Percentiles rank a stretch among this genome's conserved stretches.
These are phyloP conservation scores for Zelostemma sp. DNA, from an alignment of 1,140 invertebrate species.

Conservation along the genomic window DNA sequence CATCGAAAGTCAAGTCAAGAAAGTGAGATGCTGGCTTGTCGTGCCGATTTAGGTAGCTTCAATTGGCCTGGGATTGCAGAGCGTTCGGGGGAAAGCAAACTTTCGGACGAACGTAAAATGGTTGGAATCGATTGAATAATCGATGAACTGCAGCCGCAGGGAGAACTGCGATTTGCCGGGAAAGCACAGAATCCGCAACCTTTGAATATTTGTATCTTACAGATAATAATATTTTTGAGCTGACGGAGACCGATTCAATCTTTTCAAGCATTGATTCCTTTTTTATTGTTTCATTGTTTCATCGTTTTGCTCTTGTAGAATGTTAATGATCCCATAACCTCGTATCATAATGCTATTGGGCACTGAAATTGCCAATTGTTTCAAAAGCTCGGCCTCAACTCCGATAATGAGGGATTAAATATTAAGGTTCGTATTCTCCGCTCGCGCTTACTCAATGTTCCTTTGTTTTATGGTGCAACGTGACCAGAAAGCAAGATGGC, in stretches of 20 bases:
- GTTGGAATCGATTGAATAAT: slow-evolving; percentile 59
- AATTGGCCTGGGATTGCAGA: slow-evolving; percentile 51
- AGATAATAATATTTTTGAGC: slow-evolving; percentile 32
- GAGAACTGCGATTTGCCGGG: slow-evolving; percentile 53
- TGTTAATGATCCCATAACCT: slow-evolving; percentile 11
- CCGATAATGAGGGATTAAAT: slow-evolving; percentile 70
- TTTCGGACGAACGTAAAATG: slow-evolving; percentile 57
- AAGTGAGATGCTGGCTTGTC: slow-evolving; percentile 49
- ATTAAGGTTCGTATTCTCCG: slow-evolving; percentile 63
- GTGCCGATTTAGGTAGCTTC: slow-evolving; percentile 49
- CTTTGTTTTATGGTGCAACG: slow-evolving; percentile 69
- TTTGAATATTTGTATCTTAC: slow-evolving; percentile 25
- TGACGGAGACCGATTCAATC: background rate
- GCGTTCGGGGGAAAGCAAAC: slow-evolving; percentile 44
- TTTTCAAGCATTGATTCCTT: slow-evolving; percentile 8
- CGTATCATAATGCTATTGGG: slow-evolving; percentile 51
- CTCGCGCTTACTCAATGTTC: slow-evolving; percentile 59
- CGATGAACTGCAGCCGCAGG: slow-evolving; percentile 52
- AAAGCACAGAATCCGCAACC: slow-evolving; percentile 30
- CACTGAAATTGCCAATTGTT: slow-evolving; percentile 67
- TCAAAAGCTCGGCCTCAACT: slow-evolving; percentile 62
- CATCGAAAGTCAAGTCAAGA: slow-evolving; percentile 41
- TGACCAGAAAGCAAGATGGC: slow-evolving; percentile 69
- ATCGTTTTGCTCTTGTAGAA: background rate
- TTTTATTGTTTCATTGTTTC: slow-evolving; percentile 9